These are phyloP conservation scores for Leptodirus hochenwartii DNA, from an alignment of 2,888 invertebrate species.

Conservation along the genomic window DNA sequence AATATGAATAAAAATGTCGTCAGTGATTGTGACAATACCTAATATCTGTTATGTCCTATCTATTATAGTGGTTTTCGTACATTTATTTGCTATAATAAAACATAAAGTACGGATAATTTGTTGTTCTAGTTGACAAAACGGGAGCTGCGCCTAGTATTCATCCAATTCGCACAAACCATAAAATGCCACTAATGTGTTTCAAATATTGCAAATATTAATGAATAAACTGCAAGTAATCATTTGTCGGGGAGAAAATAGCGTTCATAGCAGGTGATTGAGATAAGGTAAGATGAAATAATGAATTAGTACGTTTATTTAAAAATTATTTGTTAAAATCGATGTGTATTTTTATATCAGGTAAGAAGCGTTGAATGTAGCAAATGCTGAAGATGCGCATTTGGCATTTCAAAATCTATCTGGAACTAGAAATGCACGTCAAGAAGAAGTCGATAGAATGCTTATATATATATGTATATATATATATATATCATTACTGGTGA, in stretches of 20 bases:
- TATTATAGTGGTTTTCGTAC: background rate
- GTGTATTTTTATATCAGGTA: conserved; percentile 35
- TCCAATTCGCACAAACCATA: conserved; percentile 50
- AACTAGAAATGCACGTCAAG: conserved; percentile 41
- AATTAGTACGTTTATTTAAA: conserved; percentile 5
- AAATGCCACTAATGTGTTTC: conserved; percentile 49
- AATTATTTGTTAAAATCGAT: background rate
- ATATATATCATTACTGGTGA: no score
- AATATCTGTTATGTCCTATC: no score
- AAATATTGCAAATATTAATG: conserved; percentile 40
- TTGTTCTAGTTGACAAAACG: conserved; percentile 43
- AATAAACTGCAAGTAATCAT: conserved; percentile 42
- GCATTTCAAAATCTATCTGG: conserved; percentile 64
- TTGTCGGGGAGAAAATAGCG: conserved; percentile 44
- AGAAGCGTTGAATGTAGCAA: conserved; percentile 65
- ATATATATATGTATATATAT: no score
- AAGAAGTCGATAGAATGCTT: conserved; percentile 48
- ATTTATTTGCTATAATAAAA: background rate
- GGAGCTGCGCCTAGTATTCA: conserved; percentile 46
- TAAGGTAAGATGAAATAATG: conserved; percentile 48
- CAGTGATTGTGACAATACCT: no score
- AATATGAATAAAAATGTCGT: no score
- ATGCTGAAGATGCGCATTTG: conserved; percentile 75
- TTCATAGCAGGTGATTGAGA: conserved; percentile 55
- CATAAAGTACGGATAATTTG: conserved; percentile 1